Evolutionary conservation across 2,797 vertebrate genomes (phyloP).

Genomic region (Gastrophryne carolinensis): DNA sequence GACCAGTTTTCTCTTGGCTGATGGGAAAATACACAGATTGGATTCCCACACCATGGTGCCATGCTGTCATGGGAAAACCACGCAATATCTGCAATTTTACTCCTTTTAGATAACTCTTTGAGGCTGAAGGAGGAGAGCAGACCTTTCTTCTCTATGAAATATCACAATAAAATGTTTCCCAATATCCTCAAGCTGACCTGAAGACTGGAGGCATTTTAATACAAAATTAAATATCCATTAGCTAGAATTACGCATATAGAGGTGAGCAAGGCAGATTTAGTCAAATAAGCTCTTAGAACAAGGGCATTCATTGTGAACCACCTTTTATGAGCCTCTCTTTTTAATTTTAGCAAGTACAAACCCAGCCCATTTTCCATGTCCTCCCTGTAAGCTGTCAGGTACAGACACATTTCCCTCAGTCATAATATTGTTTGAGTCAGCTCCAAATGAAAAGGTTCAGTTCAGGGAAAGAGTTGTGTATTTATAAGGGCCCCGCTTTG

Average conservation of each 20-base stretch:
- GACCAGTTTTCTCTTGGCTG: too few relatives aligned
- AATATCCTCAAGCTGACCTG: too few relatives aligned
- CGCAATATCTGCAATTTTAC: too few relatives aligned
- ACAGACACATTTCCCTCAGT: not conserved
- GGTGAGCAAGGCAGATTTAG: not conserved
- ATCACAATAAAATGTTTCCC: too few relatives aligned
- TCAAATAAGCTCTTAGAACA: not conserved
- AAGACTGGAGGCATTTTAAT: too few relatives aligned
- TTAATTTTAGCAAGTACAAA: not conserved
- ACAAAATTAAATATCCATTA: too few relatives aligned
- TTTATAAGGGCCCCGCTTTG: conserved; percentile 27
- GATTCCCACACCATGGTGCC: too few relatives aligned
- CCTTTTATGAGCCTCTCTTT: not conserved
- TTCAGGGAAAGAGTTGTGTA: conserved; percentile 18
- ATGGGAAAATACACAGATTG: too few relatives aligned
- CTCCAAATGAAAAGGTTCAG: conserved; percentile 1
- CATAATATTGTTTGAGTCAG: conserved; percentile 6
- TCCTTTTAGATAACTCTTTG: too few relatives aligned
- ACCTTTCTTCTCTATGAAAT: too few relatives aligned
- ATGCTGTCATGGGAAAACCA: too few relatives aligned
- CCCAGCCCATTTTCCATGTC: conserved; percentile 1
- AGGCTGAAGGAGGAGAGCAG: too few relatives aligned
- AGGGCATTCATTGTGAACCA: not conserved
- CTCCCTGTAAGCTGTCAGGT: not conserved
- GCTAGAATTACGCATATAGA: not conserved